Base-by-base conservation (phyloP, 2,888 invertebrate genomes). In the Eupithecia dodoneata region DNA sequence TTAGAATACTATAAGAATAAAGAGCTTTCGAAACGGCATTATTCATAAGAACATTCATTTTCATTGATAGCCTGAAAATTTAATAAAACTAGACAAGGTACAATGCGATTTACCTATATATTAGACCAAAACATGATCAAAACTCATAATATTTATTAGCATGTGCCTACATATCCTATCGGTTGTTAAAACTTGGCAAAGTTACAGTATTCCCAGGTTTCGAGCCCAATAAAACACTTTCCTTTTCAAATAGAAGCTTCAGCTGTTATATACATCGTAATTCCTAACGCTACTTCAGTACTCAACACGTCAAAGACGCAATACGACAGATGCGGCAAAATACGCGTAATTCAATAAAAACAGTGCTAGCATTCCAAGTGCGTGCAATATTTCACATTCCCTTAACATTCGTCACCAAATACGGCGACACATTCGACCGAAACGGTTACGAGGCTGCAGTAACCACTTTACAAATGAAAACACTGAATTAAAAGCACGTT, bases 401-500 rank as follows among this genome's bases (percentile, higher is more conserved):
- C n/a, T 1, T 18, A 47, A 74, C 74, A 79, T 75, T 77, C 75
- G 44, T 66, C 78, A 81, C 76, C 71, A 63, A 76, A 71, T 52
- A 74, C 55, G 59, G 72, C 69, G 12, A 72, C 41, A 74, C 42
- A 74, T 72, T 67, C 77, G 67, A 72, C 74, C 81, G 81, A 85
- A 86, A 84, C 79, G 83, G 79, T 85, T 84, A 85, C 83, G 87
- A 83, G 76, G 77, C 74, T 66, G 75, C 76, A 75, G 78, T 74
- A 76, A 78, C 77, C 85, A 80, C 77, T 82, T 80, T 74, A 81
- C 85, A 82, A 86, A 87, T 86, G 86, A 84, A 85, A 84, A 81
- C 79, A 81, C 81, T 85, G 70, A 79, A 81, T 86, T 85, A 82
- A 83, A 85, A 81, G 81, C 75, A 55, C 77, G 71, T 70, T 75